Evolutionary conservation across 2,888 invertebrate genomes (phyloP), one percentile per base, ranked within the genome.

Genomic region (Temnothorax rugatulus): DNA sequence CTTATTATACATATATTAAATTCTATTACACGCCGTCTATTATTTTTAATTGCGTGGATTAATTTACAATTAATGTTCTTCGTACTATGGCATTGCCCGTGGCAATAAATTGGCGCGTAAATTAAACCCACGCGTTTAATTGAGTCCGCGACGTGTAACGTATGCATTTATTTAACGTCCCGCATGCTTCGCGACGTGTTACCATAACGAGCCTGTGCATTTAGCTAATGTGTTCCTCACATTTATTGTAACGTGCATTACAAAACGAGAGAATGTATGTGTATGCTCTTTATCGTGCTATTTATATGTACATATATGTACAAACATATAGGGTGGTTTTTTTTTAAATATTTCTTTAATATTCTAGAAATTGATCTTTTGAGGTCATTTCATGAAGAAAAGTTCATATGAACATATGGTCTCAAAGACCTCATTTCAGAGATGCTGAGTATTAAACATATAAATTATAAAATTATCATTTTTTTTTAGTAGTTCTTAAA

Each of bases 171-270:
- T 68, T 68, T 77, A 69, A 77, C 71, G 41, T 41, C 71, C 15
- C 69, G 68, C 68, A 38, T 76, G 18, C 68, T 41, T 41, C 18
- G 52, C 68, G 68, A 66, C 38, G 3, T 77, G 52, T 77, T 77
- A 54, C 68, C 54, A 69, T 69, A 77, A 77, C 52, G 38, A 69
- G 76, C 18, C 15, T 68, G 38, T 64, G 76, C n/a, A 34, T 69
- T 77, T 25, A 77, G n/a, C 21, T 29, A 64, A 38, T 64, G 38
- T 52, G 15, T 8, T 41, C 18, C 8, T 76, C 50, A 52, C 52
- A 41, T 76, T 66, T 77, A 41, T 69, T 50, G 9, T 29, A 38
- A 64, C 66, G 13, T 52, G 13, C 38, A 25, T 54, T 54, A 68
- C 47, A 76, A 64, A 76, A 52, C 25, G 38, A 52, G 41, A 69